Base-by-base conservation (phyloP, 2,113 vertebrate species). In the Oreamnos americanus region DNA sequence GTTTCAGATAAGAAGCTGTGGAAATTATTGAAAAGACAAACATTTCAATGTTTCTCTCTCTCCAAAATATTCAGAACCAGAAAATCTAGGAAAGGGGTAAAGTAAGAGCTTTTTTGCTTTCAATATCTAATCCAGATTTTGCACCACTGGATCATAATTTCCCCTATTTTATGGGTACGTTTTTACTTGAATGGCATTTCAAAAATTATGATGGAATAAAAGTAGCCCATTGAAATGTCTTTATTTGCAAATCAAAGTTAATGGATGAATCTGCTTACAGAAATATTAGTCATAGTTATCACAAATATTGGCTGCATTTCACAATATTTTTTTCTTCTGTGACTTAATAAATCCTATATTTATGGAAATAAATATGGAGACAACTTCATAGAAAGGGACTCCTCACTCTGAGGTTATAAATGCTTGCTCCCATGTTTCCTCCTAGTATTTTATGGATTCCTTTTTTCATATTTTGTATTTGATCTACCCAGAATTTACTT, bases 401-500 rank as follows among this genome's bases (percentile, higher is more conserved):
- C 10, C 21, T 82, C 19, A 16, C 90, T 71, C 62, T 88, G 47
- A 97, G 81, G 90, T 96, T 67, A 81, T 53, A 91, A 94, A 49
- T 25, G 43, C 92, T 39, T 57, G 14, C 79, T 58, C 60, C 36
- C 26, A 3, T 90, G 39, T 33, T 90, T 96, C 55, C 76, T 78
- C 76, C 36, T 12, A 43, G 13, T 58, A 36, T 55, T 96, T 84
- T 47, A 78, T 51, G 33, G 51, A 90, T 86, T 93, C 58, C 67
- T 96, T 92, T 90, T 92, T 92, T 97, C 60, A 87, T 57, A 81
- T 53, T 76, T 87, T 86, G 2, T 87, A 51, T 95, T 84, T 95
- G 86, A 92, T 60, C 87, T 49, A 95, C 82, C 85, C 96, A 67
- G 36, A 97, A 60, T 94, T 98, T 96, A 95, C 97, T 94, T 92